Evolutionary conservation across 2,113 vertebrate genomes (phyloP), one percentile per base, ranked within the genome.

Genomic region (Xenopus laevis): DNA sequence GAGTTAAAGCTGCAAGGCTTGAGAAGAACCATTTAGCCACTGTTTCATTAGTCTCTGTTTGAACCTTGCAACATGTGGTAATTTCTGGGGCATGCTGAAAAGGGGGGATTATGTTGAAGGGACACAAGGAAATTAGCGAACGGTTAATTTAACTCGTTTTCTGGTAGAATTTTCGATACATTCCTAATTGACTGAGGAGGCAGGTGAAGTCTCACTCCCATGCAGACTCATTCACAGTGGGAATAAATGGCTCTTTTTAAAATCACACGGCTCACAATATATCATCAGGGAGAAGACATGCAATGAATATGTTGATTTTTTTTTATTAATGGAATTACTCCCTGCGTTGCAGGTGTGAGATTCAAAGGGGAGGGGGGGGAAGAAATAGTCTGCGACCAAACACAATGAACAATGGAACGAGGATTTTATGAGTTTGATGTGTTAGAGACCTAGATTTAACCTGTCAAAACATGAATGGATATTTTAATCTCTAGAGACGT

Each of bases 61-160:
- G 96, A 98, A 96, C 95, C 95, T 94, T 95, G 95, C 96, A 96
- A 95, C 93, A 92, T 92, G 90, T 90, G 93, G 91, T 95, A 94
- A 98, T 97, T 97, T 95, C 93, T 95, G 86, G 92, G 94, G 86
- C 89, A 93, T 85, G 79, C 87, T 93, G 89, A 90, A 93, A 95
- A 95, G 93, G 92, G 88, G 83, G 94, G 95, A 96, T 96, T 96
- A 96, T 84, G 92, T 90, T 86, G 93, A 91, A 94, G 92, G 93
- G 91, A 89, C 91, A 93, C 91, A 92, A 93, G 94, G 91, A 94
- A 95, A 98, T 96, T 96, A 98, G 92, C 81, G 65, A 92, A 97
- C 93, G 95, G 91, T 97, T 96, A 97, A 99, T 99, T 98, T 95
- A 97, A 98, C 96, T 94, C 92, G 92, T 93, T 94, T 92, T 97